Evolutionary conservation across 1,140 invertebrate genomes (phyloP).

Genomic region (Dendroctonus valens): DNA sequence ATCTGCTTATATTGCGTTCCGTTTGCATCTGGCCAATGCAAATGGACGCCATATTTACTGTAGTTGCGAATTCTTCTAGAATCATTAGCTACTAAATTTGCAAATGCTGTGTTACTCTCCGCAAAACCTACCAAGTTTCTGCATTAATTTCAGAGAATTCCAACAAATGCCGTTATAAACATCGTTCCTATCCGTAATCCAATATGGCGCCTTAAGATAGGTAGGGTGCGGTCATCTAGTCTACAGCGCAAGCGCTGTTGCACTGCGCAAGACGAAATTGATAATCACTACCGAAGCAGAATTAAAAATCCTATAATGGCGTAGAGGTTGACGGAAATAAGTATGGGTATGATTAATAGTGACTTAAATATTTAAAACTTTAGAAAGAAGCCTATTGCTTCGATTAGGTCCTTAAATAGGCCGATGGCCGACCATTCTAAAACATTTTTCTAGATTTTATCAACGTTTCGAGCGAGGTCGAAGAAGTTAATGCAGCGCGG

Average conservation of each 20-base stretch:
- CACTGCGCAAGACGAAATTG: slow-evolving; percentile 10
- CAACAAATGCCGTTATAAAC: no score
- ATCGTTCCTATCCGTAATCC: no score
- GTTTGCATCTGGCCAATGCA: slow-evolving; percentile 14
- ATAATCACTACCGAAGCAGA: slow-evolving; percentile 16
- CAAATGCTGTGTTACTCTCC: slow-evolving; percentile 7
- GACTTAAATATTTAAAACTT: slow-evolving; percentile 9
- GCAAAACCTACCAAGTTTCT: slow-evolving; percentile 1
- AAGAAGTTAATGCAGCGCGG: slow-evolving; percentile 8
- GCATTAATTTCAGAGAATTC: no score
- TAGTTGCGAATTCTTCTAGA: neutral
- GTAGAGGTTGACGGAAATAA: slow-evolving; percentile 6
- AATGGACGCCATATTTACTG: neutral
- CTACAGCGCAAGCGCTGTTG: no score
- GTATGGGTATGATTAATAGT: slow-evolving; percentile 10
- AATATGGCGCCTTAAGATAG: no score
- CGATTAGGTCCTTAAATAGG: slow-evolving; percentile 16
- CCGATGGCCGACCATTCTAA: neutral
- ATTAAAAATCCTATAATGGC: slow-evolving; percentile 9
- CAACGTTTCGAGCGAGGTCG: neutral
- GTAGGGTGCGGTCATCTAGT: no score
- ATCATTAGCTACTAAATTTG: slow-evolving; percentile 7
- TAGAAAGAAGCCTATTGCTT: slow-evolving; percentile 17
- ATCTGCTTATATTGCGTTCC: neutral
- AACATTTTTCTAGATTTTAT: no score